Percentiles rank a stretch among this genome's conserved stretches.
phyloP scores from a whole-genome alignment of 92 coral and sea anemone species.

The Chrysogorgia sp. region DNA sequence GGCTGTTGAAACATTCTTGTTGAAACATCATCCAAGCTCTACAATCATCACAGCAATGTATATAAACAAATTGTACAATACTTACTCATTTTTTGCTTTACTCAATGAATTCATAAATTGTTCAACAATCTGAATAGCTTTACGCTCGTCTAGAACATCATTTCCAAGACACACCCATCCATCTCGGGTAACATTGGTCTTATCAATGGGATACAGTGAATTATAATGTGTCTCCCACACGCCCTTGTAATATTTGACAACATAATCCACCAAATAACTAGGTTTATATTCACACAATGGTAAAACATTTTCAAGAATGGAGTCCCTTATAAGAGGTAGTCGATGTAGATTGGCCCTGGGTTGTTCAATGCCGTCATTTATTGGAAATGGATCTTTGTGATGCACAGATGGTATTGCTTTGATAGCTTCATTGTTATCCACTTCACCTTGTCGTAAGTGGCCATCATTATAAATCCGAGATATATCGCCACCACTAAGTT shows the following conservation, averaged over 20 bases:
- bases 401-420: slow-evolving; percentile 50
- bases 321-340: slow-evolving; percentile 65
- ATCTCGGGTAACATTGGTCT: slow-evolving; percentile 29
- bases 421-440: slow-evolving; percentile 44
- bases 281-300: slow-evolving; percentile 82
- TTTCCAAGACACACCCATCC: slow-evolving; percentile 76
- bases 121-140: slow-evolving; percentile 54
- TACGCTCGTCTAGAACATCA: slow-evolving; percentile 58
- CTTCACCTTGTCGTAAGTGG: slow-evolving; percentile 45
- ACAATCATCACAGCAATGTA: neutral
- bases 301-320: slow-evolving; percentile 54
- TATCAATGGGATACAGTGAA: slow-evolving; percentile 69
- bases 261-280: slow-evolving; percentile 65
- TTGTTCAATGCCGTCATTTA: slow-evolving; percentile 8
- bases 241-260: slow-evolving; percentile 59
- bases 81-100: slow-evolving; percentile 46
- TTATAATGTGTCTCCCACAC: slow-evolving; percentile 80
- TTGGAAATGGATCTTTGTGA: slow-evolving; percentile 30
- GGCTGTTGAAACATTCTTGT: too few species aligned
- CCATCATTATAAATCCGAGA: slow-evolving; percentile 54
- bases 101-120: slow-evolving; percentile 57
- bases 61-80: neutral
- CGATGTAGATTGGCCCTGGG: slow-evolving; percentile 57
- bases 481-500: slow-evolving; percentile 55
- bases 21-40: neutral